Conservation (phyloP, 64 coral and sea anemone species). For the Montipora capricornis region DNA sequence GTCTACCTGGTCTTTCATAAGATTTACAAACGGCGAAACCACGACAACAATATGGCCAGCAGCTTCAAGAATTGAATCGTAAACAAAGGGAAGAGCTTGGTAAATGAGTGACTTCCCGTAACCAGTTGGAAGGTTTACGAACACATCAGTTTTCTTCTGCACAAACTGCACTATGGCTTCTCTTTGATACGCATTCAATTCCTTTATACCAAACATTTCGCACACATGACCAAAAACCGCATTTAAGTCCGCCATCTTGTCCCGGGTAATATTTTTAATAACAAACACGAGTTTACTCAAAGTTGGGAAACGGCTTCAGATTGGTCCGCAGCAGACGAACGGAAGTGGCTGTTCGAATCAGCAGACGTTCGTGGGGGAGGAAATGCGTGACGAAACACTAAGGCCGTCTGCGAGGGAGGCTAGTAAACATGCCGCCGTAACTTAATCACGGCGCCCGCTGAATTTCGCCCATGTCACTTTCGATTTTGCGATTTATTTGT, state of each 20-base stretch:
- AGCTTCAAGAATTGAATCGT: conserved; percentile 17
- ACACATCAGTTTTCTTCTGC: conserved; percentile 31
- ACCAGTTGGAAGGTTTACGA: conserved; percentile 44
- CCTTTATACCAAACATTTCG: conserved; percentile 8
- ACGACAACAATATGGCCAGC: conserved; percentile 52
- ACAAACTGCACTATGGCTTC: conserved; percentile 53
- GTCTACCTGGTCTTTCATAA: conserved; percentile 56
- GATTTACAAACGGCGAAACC: conserved; percentile 43
- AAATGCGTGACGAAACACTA: not conserved
- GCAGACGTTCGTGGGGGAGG: not conserved
- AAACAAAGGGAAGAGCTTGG: conserved; percentile 51
- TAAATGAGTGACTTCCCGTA: conserved; percentile 45
- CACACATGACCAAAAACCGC: not conserved
- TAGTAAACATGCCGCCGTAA: not conserved
- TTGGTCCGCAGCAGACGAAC: not conserved
- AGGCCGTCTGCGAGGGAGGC: not conserved
- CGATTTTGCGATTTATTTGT: too few relatives aligned
- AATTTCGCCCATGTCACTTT: too few relatives aligned
- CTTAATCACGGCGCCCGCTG: too few relatives aligned
- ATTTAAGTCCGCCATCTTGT: not conserved
- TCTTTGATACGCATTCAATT: conserved; percentile 28
- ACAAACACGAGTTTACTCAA: conserved; percentile 6
- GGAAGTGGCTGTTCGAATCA: not conserved
- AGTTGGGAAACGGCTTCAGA: not conserved
- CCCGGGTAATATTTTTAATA: conserved; percentile 10